Base-by-base conservation (phyloP, 2,113 vertebrate genomes). In the Aldabrachelys gigantea region DNA sequence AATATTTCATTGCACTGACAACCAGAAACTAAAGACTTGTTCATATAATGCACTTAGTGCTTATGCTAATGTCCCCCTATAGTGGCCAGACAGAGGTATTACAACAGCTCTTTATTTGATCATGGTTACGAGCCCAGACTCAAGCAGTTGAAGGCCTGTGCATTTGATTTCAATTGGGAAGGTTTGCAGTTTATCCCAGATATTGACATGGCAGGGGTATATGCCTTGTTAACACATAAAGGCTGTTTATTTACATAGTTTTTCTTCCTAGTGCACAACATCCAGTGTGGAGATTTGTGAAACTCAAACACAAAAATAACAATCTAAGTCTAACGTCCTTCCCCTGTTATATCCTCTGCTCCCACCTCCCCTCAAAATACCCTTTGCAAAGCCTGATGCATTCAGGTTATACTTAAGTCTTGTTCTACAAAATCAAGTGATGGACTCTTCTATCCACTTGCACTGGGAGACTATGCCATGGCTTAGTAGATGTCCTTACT, bases 361-460 rank as follows among this genome's bases (percentile, higher is more conserved):
- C 29, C 13, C 62, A 7, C 6, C 31, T 3, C 6, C 6, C 3
- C 7, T 7, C 2, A 14, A 65, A 35, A 65, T 9, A n/a, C 35
- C 16, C 29, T 19, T n/a, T n/a, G 62, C 17, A 17, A 69, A n/a
- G 16, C 31, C 62, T 69, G 62, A 2, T 84, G 41, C 38, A 69
- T 2, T 1, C 0, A 0, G 17, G 24, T 79, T 90, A 4, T 0
- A 53, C 82, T 21, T 38, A 2, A 4, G 22, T 10, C 14, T 38
- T 0, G 2, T 17, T 80, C 7, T 50, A n/a, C 3, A 0, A 89
- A 79, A 54, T 54, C 35, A 84, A 53, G 54, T 27, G 53, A 82
- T 44, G 31, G 91, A 49, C 49, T 87, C 50, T 31, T 47, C 53
- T 76, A 90, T 5, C 0, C 54, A 21, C 25, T 17, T 47, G 41